Percentiles rank a stretch among this genome's conserved stretches.
Evolutionary conservation across 2,113 vertebrate genomes (phyloP).

Genomic region (Pelecanus crispus): DNA sequence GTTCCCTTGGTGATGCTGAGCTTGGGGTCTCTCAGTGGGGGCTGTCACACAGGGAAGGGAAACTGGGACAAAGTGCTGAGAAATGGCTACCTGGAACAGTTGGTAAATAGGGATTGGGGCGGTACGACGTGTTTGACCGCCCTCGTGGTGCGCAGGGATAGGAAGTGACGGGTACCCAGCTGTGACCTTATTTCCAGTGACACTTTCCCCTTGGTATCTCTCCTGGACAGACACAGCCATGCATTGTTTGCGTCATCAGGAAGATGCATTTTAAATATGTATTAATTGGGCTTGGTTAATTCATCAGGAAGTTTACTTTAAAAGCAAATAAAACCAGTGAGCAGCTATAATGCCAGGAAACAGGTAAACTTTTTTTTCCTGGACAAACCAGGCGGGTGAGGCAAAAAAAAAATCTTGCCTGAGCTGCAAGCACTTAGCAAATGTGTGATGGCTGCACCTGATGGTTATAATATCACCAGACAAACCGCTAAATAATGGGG

Average conservation of each 20-base stretch:
- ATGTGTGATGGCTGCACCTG: neutral
- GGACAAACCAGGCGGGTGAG: neutral
- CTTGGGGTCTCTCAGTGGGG: neutral
- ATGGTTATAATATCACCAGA: neutral
- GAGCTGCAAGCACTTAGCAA: neutral
- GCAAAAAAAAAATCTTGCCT: neutral
- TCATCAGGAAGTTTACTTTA: neutral
- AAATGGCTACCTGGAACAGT: fast-evolving
- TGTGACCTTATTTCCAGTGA: neutral
- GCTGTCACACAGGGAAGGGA: fast-evolving
- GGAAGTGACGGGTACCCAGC: neutral
- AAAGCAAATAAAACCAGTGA: neutral
- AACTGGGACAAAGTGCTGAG: fast-evolving
- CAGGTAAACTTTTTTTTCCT: neutral
- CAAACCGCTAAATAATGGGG: neutral
- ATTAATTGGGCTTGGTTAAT: neutral
- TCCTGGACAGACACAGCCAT: neutral
- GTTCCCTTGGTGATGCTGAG: fast-evolving
- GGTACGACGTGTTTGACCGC: fast-evolving
- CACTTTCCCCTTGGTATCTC: neutral
- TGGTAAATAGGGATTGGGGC: neutral
- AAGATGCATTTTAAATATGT: neutral
- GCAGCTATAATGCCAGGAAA: neutral
- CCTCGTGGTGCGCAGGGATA: fast-evolving
- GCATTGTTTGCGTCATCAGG: neutral